phyloP scores from a whole-genome alignment of 2,888 invertebrate genomes.

The Odiellus spinosus region DNA sequence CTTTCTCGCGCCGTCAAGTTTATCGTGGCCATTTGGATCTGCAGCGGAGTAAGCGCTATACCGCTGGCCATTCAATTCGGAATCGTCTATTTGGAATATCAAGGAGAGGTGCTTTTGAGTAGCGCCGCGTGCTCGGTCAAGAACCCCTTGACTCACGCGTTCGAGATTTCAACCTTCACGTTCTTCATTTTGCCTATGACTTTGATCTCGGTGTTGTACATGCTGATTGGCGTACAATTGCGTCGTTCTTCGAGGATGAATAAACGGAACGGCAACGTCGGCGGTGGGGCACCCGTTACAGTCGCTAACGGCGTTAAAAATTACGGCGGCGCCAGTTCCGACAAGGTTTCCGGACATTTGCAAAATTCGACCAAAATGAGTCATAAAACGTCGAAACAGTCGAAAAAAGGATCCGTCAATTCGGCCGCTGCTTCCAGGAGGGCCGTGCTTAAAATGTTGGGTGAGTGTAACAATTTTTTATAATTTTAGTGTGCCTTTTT shows the following conservation, averaged over 20 bases:
- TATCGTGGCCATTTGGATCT: constrained; percentile 61
- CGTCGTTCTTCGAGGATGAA: constrained; percentile 13
- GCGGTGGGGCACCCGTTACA: not conserved
- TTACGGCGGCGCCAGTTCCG: constrained; percentile 1
- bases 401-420: not conserved
- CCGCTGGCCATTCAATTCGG: constrained; percentile 49
- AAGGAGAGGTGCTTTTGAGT: constrained; percentile 3
- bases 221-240: constrained; percentile 27
- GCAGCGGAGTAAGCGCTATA: constrained; percentile 40
- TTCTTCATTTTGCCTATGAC: constrained; percentile 73
- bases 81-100: constrained; percentile 28
- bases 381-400: constrained; percentile 3
- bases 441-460: constrained; percentile 41
- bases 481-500: too few species aligned
- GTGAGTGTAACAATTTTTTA: constrained; percentile 31
- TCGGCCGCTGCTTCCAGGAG: constrained; percentile 15
- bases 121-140: constrained; percentile 29
- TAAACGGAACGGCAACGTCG: constrained; percentile 4
- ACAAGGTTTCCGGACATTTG: not conserved
- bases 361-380: constrained; percentile 5
- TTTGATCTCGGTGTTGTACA: constrained; percentile 60
- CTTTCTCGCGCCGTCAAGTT: constrained; percentile 61
- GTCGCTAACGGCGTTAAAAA: constrained; percentile 9
- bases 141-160: constrained; percentile 48
- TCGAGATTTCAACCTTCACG: constrained; percentile 57